phyloP scores from a whole-genome alignment of 2,888 invertebrate genomes.

The Rhagonycha fulva region DNA sequence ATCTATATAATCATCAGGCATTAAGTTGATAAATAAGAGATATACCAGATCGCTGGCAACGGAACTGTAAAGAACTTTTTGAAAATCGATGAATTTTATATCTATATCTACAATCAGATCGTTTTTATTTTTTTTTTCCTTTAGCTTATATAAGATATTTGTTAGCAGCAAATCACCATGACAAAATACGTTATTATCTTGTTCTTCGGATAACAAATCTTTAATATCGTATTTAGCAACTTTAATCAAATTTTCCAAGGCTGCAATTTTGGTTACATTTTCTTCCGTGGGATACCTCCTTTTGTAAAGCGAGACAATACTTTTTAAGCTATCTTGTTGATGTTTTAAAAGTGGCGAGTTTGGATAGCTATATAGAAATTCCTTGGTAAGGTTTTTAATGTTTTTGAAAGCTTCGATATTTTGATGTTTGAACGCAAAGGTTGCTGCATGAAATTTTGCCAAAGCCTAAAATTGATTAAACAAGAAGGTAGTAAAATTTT shows the following conservation, averaged over 20 bases:
- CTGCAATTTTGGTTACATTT: neutral
- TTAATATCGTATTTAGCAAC: neutral
- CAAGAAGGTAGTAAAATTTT: neutral
- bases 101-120: conserved; percentile 4
- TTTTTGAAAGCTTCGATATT: conserved; percentile 8
- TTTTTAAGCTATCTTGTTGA: neutral
- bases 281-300: neutral
- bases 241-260: neutral
- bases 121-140: conserved; percentile 14
- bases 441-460: conserved; percentile 35
- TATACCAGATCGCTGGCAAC: conserved; percentile 36
- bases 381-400: conserved; percentile 5
- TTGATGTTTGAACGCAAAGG: conserved; percentile 28
- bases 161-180: neutral
- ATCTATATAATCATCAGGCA: conserved; percentile 15
- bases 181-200: neutral
- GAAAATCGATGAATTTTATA: conserved; percentile 34
- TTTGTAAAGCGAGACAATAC: neutral
- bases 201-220: neutral
- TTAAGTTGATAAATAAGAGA: conserved; percentile 36
- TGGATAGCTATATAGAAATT: neutral
- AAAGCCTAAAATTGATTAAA: conserved; percentile 33
- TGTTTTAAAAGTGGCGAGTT: neutral
- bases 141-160: neutral
- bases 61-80: conserved; percentile 35